Evolutionary conservation across 2,888 invertebrate species (phyloP).

Genomic region (Pandemis corylana): DNA sequence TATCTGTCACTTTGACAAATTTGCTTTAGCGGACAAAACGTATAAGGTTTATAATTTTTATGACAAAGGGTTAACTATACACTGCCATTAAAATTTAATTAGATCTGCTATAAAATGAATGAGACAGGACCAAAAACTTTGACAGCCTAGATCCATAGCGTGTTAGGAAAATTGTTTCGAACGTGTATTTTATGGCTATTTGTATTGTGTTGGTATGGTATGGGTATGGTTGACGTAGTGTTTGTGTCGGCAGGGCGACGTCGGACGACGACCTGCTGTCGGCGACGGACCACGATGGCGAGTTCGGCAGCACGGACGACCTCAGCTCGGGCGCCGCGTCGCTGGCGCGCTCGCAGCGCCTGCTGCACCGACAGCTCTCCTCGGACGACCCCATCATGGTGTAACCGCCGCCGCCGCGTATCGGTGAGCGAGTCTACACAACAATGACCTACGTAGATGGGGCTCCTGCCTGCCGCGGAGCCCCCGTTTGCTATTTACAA

Average conservation of each 20-base stretch:
- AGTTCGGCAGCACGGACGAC: conserved; percentile 87
- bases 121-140: no score
- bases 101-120: no score
- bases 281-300: conserved; percentile 91
- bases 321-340: conserved; percentile 68
- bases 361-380: conserved; percentile 78
- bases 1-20: no score
- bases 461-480: background rate
- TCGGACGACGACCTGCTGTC: conserved; percentile 95
- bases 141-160: no score
- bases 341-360: conserved; percentile 71
- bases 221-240: background rate
- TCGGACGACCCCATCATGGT: conserved; percentile 84
- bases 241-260: conserved; percentile 85
- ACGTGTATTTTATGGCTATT: no score
- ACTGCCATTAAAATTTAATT: no score
- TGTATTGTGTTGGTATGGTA: no score
- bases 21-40: no score
- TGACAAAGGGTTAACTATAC: no score
- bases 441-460: background rate
- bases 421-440: background rate
- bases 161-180: no score
- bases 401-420: conserved; percentile 46
- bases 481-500: background rate
- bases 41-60: no score